These are phyloP conservation scores for Caenorhabditis latens DNA, from an alignment of 1,140 invertebrate genomes.

Conservation along the genomic window DNA sequence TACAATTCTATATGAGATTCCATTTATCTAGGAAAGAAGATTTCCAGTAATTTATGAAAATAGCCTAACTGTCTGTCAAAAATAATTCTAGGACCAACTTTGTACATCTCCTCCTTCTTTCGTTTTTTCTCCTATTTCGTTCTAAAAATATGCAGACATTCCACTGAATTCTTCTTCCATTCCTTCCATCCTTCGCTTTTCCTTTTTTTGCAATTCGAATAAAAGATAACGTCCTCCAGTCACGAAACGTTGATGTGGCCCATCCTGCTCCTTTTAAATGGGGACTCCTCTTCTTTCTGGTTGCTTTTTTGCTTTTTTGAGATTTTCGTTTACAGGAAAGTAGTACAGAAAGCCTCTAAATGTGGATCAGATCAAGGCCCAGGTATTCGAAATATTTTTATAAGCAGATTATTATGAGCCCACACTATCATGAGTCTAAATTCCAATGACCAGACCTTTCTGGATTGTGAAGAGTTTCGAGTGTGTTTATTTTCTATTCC, in stretches of 20 bases:
- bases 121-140: not conserved
- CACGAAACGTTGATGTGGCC: not conserved
- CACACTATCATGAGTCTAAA: too few species aligned
- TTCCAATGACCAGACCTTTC: too few species aligned
- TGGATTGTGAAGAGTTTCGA: too few species aligned
- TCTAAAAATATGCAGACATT: conserved; percentile 12
- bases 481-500: not conserved
- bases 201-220: conserved; percentile 35
- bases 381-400: too few species aligned
- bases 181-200: not conserved
- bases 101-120: conserved; percentile 6
- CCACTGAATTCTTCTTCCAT: not conserved
- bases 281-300: not conserved
- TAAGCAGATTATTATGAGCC: too few species aligned
- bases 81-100: not conserved
- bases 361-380: too few species aligned
- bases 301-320: conserved; percentile 2
- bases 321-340: not conserved
- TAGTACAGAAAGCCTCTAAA: too few species aligned
- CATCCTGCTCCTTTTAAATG: not conserved
- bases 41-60: too few species aligned
- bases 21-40: too few species aligned
- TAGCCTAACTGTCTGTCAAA: too few species aligned
- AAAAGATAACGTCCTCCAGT: conserved; percentile 45
- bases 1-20: not conserved